phyloP scores from a whole-genome alignment of 2,113 vertebrate species.

The Equus przewalskii region DNA sequence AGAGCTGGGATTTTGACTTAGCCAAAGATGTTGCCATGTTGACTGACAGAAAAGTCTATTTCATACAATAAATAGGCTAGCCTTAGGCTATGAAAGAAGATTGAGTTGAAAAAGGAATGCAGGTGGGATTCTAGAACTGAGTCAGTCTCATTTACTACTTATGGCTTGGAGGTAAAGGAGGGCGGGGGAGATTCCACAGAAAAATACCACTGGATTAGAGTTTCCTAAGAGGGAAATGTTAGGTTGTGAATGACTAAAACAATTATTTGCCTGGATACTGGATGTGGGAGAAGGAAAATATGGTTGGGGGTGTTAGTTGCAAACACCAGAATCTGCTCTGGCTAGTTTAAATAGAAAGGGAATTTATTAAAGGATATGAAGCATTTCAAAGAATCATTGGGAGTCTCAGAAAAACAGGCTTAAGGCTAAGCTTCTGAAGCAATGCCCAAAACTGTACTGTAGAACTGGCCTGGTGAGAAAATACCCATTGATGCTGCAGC shows the following conservation, averaged over 20 bases:
- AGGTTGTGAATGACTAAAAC: background rate
- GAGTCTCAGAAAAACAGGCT: background rate
- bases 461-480: background rate
- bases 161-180: background rate
- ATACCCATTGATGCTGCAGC: background rate
- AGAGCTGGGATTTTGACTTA: slow-evolving; percentile 37
- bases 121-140: background rate
- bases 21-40: background rate
- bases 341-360: slow-evolving; percentile 29
- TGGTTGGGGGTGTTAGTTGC: background rate
- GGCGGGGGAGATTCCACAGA: slow-evolving; percentile 3
- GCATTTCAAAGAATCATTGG: slow-evolving; percentile 38
- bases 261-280: slow-evolving; percentile 38
- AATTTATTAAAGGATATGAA: slow-evolving; percentile 40
- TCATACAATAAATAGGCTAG: slow-evolving; percentile 43
- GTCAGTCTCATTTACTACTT: background rate
- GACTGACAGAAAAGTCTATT: slow-evolving; percentile 40
- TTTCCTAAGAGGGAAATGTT: slow-evolving; percentile 47
- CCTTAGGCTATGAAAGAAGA: slow-evolving; percentile 49
- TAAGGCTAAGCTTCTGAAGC: slow-evolving; percentile 4
- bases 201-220: slow-evolving; percentile 56
- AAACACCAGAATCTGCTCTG: background rate
- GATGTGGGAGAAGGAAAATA: background rate
- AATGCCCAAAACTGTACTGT: background rate
- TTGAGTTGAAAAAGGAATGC: slow-evolving; percentile 54